Evolutionary conservation across 2,888 invertebrate genomes (phyloP).

Genomic region (Laothoe populi): DNA sequence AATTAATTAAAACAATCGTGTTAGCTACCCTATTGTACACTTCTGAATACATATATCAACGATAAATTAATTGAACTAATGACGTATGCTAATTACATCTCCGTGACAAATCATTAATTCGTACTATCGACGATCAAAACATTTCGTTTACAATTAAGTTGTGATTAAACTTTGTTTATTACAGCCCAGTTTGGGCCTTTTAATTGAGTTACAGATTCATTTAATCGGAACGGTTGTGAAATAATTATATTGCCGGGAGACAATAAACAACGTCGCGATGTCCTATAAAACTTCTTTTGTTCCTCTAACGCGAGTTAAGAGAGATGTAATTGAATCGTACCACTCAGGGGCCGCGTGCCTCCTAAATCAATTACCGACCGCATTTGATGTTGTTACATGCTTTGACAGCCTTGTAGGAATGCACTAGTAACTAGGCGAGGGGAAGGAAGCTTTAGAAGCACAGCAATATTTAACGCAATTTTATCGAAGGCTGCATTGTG

Average conservation of each 20-base stretch:
- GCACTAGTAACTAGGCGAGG: conserved; percentile 19
- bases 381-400: conserved; percentile 59
- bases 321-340: conserved; percentile 50
- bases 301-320: conserved; percentile 37
- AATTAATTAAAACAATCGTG: too few relatives aligned
- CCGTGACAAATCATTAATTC: conserved; percentile 20
- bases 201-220: conserved; percentile 38
- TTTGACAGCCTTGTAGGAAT: conserved; percentile 55
- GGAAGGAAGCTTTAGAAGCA: not conserved
- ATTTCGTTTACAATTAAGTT: conserved; percentile 36
- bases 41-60: not conserved
- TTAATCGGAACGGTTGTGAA: conserved; percentile 35
- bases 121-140: conserved; percentile 32
- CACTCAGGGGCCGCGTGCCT: conserved; percentile 46
- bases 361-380: conserved; percentile 59
- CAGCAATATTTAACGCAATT: conserved; percentile 42
- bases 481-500: conserved; percentile 37
- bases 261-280: conserved; percentile 41
- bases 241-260: conserved; percentile 40
- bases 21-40: not conserved
- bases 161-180: conserved; percentile 30
- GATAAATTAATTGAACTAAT: not conserved
- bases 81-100: not conserved
- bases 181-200: conserved; percentile 28
- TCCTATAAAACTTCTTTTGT: conserved; percentile 43